Conservation (phyloP, 2,113 vertebrate species). For the Pantherophis guttatus region DNA sequence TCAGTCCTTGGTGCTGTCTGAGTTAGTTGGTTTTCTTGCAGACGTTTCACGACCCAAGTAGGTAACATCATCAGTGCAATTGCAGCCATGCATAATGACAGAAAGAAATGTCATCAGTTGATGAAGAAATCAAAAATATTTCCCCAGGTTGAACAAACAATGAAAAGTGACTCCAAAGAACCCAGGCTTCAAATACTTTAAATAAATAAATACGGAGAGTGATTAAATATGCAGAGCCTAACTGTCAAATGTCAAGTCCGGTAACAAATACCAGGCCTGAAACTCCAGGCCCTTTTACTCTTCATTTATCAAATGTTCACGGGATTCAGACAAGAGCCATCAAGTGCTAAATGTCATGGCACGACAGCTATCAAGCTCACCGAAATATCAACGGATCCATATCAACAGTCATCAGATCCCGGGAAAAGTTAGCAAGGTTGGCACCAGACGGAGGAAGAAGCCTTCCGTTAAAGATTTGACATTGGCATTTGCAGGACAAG, state of each 20-base stretch:
- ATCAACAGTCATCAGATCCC: too few relatives aligned
- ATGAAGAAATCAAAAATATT: not conserved
- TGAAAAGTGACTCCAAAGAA: not conserved
- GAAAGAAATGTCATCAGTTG: not conserved
- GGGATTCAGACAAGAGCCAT: not conserved
- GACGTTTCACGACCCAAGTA: not conserved
- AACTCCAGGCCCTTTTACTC: not conserved
- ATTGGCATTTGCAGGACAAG: not conserved
- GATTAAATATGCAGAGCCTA: not conserved
- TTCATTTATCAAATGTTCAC: not conserved
- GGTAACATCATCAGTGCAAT: not conserved
- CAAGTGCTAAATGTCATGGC: not conserved
- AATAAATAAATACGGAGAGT: not conserved
- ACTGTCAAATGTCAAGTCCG: not conserved
- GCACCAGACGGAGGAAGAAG: not conserved
- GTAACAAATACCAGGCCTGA: constrained; percentile 4
- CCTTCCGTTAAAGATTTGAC: too few relatives aligned
- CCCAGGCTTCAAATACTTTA: too few relatives aligned
- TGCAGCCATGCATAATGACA: not conserved
- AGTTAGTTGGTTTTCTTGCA: not conserved
- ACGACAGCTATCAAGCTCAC: not conserved
- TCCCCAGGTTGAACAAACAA: not conserved
- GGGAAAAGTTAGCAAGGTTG: not conserved
- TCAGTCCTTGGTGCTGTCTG: not conserved
- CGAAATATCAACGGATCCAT: not conserved